Base-by-base conservation (phyloP, 2,888 invertebrate species). In the Aquatica leii region DNA sequence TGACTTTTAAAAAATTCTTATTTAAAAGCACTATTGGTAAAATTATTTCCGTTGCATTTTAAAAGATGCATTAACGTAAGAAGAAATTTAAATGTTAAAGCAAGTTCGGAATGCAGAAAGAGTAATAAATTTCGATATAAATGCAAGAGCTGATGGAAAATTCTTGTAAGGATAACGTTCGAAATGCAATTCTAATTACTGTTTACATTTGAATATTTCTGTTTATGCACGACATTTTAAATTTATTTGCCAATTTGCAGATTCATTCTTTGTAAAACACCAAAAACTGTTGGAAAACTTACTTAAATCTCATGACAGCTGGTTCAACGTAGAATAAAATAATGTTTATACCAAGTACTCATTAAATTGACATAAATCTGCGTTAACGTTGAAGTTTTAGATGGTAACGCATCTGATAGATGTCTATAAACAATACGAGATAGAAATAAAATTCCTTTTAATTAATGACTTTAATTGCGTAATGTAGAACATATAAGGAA, bases 391-490 rank as follows among this genome's bases (percentile, higher is more conserved):
- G 63, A 63, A 58, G 40, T 53, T 50, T 58, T 40, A 41, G 41
- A 48, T 59, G 48, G 40, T 21, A 54, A 49, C 48, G 50, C 58
- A 54, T 57, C 8, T 6, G 24, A 41, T 49, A 63, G 59, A 59
- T 55, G 58, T 54, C 59, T 43, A 63, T 63, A 59, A 63, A 63
- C 63, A 63, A 63, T 59, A 49, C 59, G 40, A 35, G 48, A 37
- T 58, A 58, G 35, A 54, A 54, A 50, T 49, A 52, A 62, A 62
- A 64, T 64, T 56, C 64, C 59, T 64, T 43, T 54, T 64, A 64
- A 64, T 64, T 64, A 64, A 64, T 64, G 64, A 59, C 59, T 64
- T 49, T 64, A 64, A 64, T 64, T 64, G 59, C 59, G 43, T 35
- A 59, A 50, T 52, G 40, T 59, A 17, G 17, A 54, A 50, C 63